Evolutionary conservation across 2,888 invertebrate genomes (phyloP).

Genomic region (Eurois occulta): DNA sequence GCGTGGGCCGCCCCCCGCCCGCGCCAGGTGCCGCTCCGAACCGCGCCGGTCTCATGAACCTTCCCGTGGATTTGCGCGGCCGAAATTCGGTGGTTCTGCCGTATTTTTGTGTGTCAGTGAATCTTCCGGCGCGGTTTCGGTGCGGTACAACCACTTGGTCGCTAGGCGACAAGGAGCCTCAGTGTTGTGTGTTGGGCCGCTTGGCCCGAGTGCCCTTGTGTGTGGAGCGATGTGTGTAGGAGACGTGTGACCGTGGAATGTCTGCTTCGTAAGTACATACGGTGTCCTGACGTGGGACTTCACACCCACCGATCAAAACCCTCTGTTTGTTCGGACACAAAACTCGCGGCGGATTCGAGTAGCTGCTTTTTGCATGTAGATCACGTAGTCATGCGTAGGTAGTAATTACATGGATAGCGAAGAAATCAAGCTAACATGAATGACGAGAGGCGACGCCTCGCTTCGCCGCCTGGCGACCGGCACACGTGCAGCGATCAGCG

Average conservation of each 20-base stretch:
- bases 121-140: constrained; percentile 86
- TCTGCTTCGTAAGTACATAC: constrained; percentile 87
- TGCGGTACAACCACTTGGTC: constrained; percentile 80
- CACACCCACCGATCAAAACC: constrained; percentile 73
- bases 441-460: constrained; percentile 82
- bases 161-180: constrained; percentile 73
- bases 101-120: constrained; percentile 87
- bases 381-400: constrained; percentile 76
- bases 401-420: constrained; percentile 77
- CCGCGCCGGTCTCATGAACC: constrained; percentile 91
- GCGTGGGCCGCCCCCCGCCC: constrained; percentile 91
- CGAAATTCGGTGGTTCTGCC: constrained; percentile 88
- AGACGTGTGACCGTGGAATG: constrained; percentile 88
- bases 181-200: constrained; percentile 88
- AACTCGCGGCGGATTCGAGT: constrained; percentile 67
- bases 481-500: constrained; percentile 82
- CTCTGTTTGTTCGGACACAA: constrained; percentile 61
- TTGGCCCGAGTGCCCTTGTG: constrained; percentile 88
- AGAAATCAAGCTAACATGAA: constrained; percentile 83
- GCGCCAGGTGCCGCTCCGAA: constrained; percentile 91
- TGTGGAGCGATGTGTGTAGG: constrained; percentile 85
- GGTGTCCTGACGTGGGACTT: constrained; percentile 78
- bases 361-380: constrained; percentile 72
- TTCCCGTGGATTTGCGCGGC: constrained; percentile 91
- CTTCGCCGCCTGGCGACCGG: constrained; percentile 81